Conservation (phyloP, 2,888 invertebrate genomes). For the Drosophila ustulata region DNA sequence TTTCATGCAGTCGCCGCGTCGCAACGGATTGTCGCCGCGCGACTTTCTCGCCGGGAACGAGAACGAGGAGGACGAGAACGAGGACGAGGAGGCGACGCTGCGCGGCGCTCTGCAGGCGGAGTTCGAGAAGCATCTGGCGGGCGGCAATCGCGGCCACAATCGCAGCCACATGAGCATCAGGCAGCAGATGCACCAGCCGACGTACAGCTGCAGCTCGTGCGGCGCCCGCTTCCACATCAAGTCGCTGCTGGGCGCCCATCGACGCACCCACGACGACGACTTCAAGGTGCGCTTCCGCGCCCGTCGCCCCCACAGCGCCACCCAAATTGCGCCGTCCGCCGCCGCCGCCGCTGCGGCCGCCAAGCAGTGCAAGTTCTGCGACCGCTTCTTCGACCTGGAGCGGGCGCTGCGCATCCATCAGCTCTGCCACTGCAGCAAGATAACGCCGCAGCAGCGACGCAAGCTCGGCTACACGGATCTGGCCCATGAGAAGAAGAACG, state of each 20-base stretch:
- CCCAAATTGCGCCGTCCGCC: background rate
- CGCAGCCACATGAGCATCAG: conserved; percentile 33
- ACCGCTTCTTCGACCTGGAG: conserved; percentile 65
- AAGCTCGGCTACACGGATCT: conserved; percentile 66
- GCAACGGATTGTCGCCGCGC: conserved; percentile 65
- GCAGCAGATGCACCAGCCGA: conserved; percentile 32
- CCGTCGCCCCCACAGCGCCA: conserved; percentile 17
- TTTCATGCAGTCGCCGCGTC: conserved; percentile 56
- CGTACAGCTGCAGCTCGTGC: conserved; percentile 55
- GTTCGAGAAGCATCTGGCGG: conserved; percentile 9
- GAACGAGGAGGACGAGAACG: conserved; percentile 33
- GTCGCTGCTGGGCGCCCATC: conserved; percentile 64
- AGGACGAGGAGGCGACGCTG: conserved; percentile 15
- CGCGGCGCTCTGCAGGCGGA: conserved; percentile 25
- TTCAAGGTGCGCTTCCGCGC: conserved; percentile 53
- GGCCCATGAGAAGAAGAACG: conserved; percentile 68
- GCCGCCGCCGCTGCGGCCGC: background rate
- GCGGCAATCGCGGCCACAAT: conserved; percentile 1
- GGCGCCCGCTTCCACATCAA: conserved; percentile 65
- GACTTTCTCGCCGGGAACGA: background rate
- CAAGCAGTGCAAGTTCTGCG: conserved; percentile 61
- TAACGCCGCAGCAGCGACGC: conserved; percentile 67
- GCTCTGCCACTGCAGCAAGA: conserved; percentile 66
- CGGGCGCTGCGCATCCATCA: conserved; percentile 71
- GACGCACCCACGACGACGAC: conserved; percentile 62